phyloP scores from a whole-genome alignment of 1,140 invertebrate species.

The Drosophila ananassae region DNA sequence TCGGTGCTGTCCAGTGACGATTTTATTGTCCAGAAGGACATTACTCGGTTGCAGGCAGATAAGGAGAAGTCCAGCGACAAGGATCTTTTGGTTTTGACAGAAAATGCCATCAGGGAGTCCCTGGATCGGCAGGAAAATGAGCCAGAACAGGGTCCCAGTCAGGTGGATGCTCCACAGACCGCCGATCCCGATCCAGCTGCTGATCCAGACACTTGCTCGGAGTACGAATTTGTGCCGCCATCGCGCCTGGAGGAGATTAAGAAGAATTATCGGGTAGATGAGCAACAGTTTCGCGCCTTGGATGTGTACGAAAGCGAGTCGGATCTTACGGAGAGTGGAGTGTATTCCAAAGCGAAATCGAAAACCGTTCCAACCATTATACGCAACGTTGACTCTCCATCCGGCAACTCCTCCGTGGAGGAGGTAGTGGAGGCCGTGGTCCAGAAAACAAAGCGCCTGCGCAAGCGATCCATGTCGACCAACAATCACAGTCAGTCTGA shows the following conservation, averaged over 20 bases:
- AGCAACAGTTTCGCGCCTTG: slow-evolving; percentile 70
- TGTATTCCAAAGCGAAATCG: slow-evolving; percentile 68
- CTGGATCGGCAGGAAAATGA: slow-evolving; percentile 2
- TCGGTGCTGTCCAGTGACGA: slow-evolving; percentile 78
- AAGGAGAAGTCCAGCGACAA: slow-evolving; percentile 64
- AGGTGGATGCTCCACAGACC: background rate
- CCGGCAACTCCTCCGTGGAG: slow-evolving; percentile 56
- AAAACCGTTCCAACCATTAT: slow-evolving; percentile 61
- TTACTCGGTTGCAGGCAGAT: slow-evolving; percentile 54
- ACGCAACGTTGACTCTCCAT: slow-evolving; percentile 53
- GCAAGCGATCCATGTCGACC: slow-evolving; percentile 70
- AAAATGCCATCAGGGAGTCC: slow-evolving; percentile 60
- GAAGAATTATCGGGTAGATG: slow-evolving; percentile 71
- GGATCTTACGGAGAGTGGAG: slow-evolving; percentile 73
- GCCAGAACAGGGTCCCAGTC: background rate
- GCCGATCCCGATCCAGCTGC: background rate
- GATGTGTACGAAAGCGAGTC: slow-evolving; percentile 83
- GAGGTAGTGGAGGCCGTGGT: slow-evolving; percentile 39
- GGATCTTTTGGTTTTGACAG: slow-evolving; percentile 65
- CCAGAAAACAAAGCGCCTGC: slow-evolving; percentile 69
- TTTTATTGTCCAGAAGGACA: slow-evolving; percentile 78
- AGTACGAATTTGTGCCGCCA: slow-evolving; percentile 68
- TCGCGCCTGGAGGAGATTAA: slow-evolving; percentile 57
- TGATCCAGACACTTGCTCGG: slow-evolving; percentile 46
- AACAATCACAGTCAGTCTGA: slow-evolving; percentile 73